Conservation (phyloP, 2,888 invertebrate genomes). For the Chloroclystis v-ata region DNA sequence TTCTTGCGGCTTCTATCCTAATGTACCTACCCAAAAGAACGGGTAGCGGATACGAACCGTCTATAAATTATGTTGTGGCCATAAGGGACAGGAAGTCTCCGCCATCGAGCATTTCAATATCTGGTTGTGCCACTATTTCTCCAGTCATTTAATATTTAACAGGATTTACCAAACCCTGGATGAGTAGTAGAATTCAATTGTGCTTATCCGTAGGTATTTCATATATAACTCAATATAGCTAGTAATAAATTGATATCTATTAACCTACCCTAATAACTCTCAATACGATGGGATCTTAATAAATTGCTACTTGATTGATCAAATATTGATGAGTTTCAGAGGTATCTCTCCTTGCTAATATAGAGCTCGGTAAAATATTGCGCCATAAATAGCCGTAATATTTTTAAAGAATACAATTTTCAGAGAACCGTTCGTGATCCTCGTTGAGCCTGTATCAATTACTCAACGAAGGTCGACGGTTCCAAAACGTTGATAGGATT, state of each 20-base stretch:
- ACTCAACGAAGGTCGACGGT: background rate
- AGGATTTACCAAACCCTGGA: background rate
- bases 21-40: background rate
- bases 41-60: constrained; percentile 1
- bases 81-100: constrained; percentile 4
- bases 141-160: constrained; percentile 1
- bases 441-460: background rate
- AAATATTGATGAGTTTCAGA: background rate
- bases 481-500: background rate
- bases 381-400: background rate
- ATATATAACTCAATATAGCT: too few relatives aligned
- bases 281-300: too few relatives aligned
- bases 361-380: background rate
- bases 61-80: background rate
- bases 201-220: too few relatives aligned
- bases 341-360: background rate
- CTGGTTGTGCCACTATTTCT: background rate
- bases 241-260: too few relatives aligned
- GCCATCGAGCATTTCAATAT: constrained; percentile 4
- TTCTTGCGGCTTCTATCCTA: background rate
- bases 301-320: background rate
- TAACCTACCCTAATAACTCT: too few relatives aligned
- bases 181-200: too few relatives aligned
- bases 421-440: background rate
- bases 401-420: background rate